Conservation (phyloP, 2,797 vertebrate species). For the Poecilia gillii region DNA sequence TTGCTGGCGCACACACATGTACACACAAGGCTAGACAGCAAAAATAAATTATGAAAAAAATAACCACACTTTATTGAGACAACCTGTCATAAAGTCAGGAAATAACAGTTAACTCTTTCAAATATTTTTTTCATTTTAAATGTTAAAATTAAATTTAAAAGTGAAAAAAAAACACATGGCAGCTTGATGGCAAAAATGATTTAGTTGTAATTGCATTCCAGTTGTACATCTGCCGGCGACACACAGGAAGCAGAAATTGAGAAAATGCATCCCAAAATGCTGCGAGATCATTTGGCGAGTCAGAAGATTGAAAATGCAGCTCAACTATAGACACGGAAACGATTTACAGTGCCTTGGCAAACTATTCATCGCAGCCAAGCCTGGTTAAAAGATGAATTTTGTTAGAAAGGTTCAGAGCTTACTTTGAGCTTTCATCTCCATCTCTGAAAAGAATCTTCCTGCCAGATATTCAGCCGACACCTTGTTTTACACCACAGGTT, state of each 20-base stretch:
- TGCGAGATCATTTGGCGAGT: too few species aligned
- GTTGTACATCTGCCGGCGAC: neutral
- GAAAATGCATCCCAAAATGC: neutral
- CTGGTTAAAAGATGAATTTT: slow-evolving; percentile 13
- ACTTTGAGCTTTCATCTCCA: slow-evolving; percentile 24
- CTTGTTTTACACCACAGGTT: slow-evolving; percentile 45
- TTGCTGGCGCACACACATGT: slow-evolving; percentile 13
- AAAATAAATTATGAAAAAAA: neutral
- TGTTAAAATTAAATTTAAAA: neutral
- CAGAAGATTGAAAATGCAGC: too few species aligned
- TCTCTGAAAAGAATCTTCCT: slow-evolving; percentile 33
- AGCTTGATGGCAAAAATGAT: neutral
- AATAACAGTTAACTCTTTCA: neutral
- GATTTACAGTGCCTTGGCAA: too few species aligned
- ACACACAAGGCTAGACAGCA: neutral
- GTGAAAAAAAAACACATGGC: neutral
- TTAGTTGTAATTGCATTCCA: neutral
- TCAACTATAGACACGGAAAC: too few species aligned
- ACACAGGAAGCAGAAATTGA: neutral
- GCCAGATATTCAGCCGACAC: slow-evolving; percentile 43
- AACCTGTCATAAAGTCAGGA: slow-evolving; percentile 39
- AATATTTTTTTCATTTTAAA: neutral
- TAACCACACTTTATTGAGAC: slow-evolving; percentile 43
- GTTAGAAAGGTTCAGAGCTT: slow-evolving; percentile 24
- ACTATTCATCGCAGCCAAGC: neutral